Conservation (phyloP, 2,888 invertebrate species). For the Eupithecia inturbata region DNA sequence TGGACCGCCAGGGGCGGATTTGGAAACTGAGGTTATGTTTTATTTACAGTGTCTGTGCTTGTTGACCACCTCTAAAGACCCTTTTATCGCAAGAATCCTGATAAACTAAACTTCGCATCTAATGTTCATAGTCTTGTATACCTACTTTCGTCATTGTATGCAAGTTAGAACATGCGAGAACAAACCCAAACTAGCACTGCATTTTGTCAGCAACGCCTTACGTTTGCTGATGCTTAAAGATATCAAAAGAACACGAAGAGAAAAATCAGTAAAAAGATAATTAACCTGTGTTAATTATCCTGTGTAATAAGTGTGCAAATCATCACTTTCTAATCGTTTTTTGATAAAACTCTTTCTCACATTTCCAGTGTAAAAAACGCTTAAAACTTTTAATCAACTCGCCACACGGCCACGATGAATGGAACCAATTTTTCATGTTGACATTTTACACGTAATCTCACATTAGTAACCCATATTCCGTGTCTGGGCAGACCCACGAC, state of each 20-base stretch:
- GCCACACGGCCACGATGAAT: constrained; percentile 22
- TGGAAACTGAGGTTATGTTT: constrained; percentile 19
- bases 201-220: neutral
- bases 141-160: neutral
- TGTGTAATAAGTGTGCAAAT: neutral
- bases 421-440: constrained; percentile 49
- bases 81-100: neutral
- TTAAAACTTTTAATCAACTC: neutral
- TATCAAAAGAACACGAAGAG: neutral
- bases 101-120: neutral
- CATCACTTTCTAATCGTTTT: neutral
- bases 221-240: neutral
- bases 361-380: neutral
- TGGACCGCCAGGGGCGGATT: constrained; percentile 59
- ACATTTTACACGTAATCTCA: constrained; percentile 54
- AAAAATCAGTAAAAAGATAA: neutral
- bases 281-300: no score
- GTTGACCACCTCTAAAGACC: neutral
- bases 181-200: neutral
- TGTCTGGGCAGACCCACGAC: constrained; percentile 65
- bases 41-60: neutral
- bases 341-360: neutral
- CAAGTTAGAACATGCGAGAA: neutral
- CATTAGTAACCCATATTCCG: constrained; percentile 57
- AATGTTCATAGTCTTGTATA: neutral